Evolutionary conservation across 2,888 invertebrate genomes (phyloP).

Genomic region (Colletes collaris): DNA sequence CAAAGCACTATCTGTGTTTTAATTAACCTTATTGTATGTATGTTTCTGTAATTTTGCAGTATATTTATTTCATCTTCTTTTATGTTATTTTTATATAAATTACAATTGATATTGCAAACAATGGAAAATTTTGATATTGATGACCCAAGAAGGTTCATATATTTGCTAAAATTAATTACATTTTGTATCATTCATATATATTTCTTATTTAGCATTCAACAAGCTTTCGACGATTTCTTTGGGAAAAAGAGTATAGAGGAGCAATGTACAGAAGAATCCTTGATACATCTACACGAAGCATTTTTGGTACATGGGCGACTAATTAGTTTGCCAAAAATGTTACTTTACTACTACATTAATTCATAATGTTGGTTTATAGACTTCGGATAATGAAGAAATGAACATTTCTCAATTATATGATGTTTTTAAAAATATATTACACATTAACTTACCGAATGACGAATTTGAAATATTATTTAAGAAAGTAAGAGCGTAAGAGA

Average conservation of each 20-base stretch:
- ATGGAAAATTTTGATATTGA: conserved; percentile 48
- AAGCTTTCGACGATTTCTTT: conserved; percentile 64
- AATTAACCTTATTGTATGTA: not conserved
- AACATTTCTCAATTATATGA: conserved; percentile 64
- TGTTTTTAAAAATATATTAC: conserved; percentile 68
- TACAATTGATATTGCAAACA: not conserved
- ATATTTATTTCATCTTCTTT: conserved; percentile 5
- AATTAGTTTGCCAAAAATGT: not conserved
- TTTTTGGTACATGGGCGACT: not conserved
- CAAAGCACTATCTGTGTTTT: conserved; percentile 29
- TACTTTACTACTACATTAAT: no score
- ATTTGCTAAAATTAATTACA: conserved; percentile 7
- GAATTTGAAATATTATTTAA: conserved; percentile 87
- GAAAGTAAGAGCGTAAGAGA: conserved; percentile 83
- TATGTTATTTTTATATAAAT: conserved; percentile 7
- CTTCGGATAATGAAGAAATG: conserved; percentile 64
- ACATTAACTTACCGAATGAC: conserved; percentile 81
- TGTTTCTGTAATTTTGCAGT: not conserved
- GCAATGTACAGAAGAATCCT: conserved; percentile 71
- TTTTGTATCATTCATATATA: not conserved
- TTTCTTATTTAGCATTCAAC: conserved; percentile 54
- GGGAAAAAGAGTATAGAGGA: conserved; percentile 67
- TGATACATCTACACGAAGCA: conserved; percentile 58
- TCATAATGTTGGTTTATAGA: conserved; percentile 47
- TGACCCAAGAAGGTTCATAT: conserved; percentile 42